A percentile compares a stretch with the other conserved stretches of the same genome.
Conservation (phyloP, 2,113 vertebrate genomes). For the Calyptommatus sinebrachiatus region DNA sequence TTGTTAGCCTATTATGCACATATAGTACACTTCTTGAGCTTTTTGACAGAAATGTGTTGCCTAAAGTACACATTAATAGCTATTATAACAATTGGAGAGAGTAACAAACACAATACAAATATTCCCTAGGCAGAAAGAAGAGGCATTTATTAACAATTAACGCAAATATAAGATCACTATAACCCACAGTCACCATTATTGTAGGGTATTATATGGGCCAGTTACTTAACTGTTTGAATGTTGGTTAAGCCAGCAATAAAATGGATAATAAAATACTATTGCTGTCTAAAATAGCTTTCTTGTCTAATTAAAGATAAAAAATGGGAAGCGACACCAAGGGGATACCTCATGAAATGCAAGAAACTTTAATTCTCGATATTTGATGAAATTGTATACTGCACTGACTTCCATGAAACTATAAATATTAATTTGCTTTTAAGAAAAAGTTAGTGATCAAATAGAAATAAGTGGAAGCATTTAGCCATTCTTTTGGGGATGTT, state of each 20-base stretch:
- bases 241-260: constrained; percentile 58
- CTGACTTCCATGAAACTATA: neutral
- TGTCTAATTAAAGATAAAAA: constrained; percentile 54
- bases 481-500: neutral
- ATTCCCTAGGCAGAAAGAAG: constrained; percentile 39
- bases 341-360: neutral
- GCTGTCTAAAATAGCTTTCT: constrained; percentile 55
- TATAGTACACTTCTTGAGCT: constrained; percentile 33
- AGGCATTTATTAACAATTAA: constrained; percentile 44
- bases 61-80: constrained; percentile 36
- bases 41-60: constrained; percentile 46
- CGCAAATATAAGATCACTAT: constrained; percentile 48
- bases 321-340: constrained; percentile 36
- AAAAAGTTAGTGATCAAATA: neutral
- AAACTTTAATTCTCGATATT: neutral
- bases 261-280: constrained; percentile 55
- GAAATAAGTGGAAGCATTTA: neutral
- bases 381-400: neutral
- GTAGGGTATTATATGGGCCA: constrained; percentile 54
- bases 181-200: constrained; percentile 43
- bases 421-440: neutral
- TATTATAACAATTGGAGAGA: constrained; percentile 36
- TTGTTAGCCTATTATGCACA: constrained; percentile 42
- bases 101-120: constrained; percentile 48
- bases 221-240: constrained; percentile 53